Base-by-base conservation (phyloP, 2,113 vertebrate species). In the Butorides virescens region DNA sequence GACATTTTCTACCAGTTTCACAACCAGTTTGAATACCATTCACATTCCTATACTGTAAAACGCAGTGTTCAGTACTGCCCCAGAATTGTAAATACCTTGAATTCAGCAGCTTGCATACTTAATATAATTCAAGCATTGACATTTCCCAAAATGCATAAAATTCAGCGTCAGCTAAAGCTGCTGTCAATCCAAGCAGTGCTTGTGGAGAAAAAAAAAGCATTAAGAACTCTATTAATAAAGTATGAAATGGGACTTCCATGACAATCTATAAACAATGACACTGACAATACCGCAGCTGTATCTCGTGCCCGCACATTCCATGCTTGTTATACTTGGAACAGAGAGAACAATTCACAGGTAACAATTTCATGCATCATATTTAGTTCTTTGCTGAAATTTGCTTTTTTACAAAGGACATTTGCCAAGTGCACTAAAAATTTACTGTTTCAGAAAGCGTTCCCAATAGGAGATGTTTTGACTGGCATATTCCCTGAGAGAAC, bases 121-220 rank as follows among this genome's bases (percentile, higher is more conserved):
- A 94, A 96, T 88, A 71, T 55, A 95, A 97, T 93, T 96, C 91
- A 95, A 92, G 89, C 89, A 92, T 10, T 97, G 95, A 97, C 94
- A 95, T 97, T 97, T 97, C 95, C 75, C 92, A 97, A 97, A 95
- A 95, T 70, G 93, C 91, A 95, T 94, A 95, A 95, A 95, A 96
- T 94, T 92, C 94, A 95, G 80, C 11, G 5, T 95, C 90, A 94
- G 94, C 89, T 95, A 97, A 92, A 93, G 92, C 91, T 95, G 91
- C 96, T 96, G 92, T 97, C 97, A 97, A 90, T 97, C 92, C 52
- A 95, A 95, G 78, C 50, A 95, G 32, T 63, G 89, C 74, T 95
- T 49, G 62, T 73, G n/a, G 50, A 91, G 53, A 34, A 73, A 95
- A 93, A 93, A 95, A 89, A 77, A 44, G 67, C 89, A 91, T 85